These are phyloP conservation scores for Ornithoptera alexandrae DNA, from an alignment of 2,888 invertebrate species.

Conservation along the genomic window DNA sequence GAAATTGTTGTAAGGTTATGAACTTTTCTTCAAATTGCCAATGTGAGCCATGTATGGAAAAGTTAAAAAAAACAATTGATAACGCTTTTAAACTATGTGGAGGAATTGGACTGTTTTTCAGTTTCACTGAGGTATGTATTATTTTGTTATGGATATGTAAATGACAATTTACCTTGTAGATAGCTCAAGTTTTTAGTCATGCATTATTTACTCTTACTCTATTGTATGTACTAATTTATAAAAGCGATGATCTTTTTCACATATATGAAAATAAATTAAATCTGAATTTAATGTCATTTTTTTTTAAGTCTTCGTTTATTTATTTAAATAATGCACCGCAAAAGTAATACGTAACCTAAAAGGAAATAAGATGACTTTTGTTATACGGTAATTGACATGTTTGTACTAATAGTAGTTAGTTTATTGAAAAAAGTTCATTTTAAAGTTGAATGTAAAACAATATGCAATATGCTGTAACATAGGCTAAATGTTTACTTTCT, in stretches of 20 bases:
- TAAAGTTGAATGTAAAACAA: not conserved
- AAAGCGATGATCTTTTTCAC: conserved; percentile 12
- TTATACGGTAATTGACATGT: not conserved
- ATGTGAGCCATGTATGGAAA: conserved; percentile 87
- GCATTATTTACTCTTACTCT: not conserved
- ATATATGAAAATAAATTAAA: not conserved
- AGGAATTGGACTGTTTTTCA: conserved; percentile 96
- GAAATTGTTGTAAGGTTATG: conserved; percentile 74
- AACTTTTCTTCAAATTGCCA: conserved; percentile 67
- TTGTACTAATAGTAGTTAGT: not conserved
- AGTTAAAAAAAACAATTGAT: conserved; percentile 87
- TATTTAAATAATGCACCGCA: conserved; percentile 9
- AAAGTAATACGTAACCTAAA: not conserved
- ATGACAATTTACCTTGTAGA: conserved; percentile 1
- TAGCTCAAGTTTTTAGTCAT: conserved; percentile 4
- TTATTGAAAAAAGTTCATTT: not conserved
- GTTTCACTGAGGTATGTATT: conserved; percentile 94
- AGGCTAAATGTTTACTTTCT: not conserved
- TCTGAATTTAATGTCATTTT: not conserved
- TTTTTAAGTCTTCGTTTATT: not conserved
- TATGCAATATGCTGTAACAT: too few relatives aligned
- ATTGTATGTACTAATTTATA: not conserved
- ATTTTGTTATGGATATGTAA: not conserved
- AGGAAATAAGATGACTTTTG: not conserved
- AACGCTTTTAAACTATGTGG: conserved; percentile 94